These are phyloP conservation scores for Pherbina coryleti DNA, from an alignment of 2,888 invertebrate species.

Conservation along the genomic window DNA sequence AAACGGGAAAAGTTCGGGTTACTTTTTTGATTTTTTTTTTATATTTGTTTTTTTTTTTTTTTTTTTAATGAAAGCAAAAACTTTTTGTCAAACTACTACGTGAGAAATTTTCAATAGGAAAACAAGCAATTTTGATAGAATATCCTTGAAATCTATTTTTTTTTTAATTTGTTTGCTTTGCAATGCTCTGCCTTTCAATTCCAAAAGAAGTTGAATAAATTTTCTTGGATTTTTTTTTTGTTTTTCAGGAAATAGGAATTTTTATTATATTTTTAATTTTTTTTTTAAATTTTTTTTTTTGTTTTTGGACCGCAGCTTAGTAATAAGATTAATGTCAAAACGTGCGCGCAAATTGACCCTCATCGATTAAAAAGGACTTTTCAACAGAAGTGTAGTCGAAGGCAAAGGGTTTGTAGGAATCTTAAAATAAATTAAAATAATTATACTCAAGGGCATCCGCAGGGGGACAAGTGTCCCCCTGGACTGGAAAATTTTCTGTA, in stretches of 20 bases:
- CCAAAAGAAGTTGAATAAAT: slow-evolving; percentile 12
- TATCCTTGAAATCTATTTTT: neutral
- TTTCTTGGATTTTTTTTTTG: neutral
- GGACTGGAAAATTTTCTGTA: too few species aligned
- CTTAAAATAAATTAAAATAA: too few species aligned
- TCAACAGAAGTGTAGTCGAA: too few species aligned
- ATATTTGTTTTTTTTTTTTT: neutral
- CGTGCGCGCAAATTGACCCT: too few species aligned
- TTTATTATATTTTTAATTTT: neutral
- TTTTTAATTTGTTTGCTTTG: neutral
- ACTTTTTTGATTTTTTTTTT: neutral
- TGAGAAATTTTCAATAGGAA: slow-evolving; percentile 27
- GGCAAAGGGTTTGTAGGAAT: too few species aligned
- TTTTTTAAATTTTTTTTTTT: too few species aligned
- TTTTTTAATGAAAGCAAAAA: neutral
- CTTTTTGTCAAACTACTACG: slow-evolving; percentile 28
- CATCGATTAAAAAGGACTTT: too few species aligned
- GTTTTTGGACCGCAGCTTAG: too few species aligned
- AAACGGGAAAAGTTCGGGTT: neutral
- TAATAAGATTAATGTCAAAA: too few species aligned
- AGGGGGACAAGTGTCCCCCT: too few species aligned
- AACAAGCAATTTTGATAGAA: slow-evolving; percentile 24
- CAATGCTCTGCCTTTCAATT: neutral
- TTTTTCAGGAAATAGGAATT: neutral
- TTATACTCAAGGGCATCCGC: too few species aligned